Conservation (phyloP, 2,113 vertebrate genomes). For the Melanocharis versteri region DNA sequence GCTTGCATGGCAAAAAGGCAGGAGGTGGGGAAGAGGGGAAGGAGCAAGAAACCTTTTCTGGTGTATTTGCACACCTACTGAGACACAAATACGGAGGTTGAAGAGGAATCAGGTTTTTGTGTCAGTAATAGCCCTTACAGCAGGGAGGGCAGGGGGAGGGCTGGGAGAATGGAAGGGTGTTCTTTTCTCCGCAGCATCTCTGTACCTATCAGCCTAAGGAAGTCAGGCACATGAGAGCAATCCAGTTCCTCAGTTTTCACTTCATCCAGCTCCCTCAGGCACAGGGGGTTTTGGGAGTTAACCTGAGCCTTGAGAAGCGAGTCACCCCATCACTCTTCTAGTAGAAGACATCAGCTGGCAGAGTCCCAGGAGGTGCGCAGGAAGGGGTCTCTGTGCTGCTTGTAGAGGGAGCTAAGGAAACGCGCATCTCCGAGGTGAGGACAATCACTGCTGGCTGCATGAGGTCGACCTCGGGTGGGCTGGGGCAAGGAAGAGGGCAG, state of each 20-base stretch:
- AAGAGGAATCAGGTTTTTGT: neutral
- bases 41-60: neutral
- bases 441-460: neutral
- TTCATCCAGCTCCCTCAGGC: neutral
- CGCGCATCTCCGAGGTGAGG: neutral
- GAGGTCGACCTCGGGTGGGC: fast-evolving
- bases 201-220: neutral
- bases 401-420: neutral
- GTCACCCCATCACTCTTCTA: neutral
- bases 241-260: neutral
- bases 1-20: neutral
- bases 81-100: neutral
- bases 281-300: neutral
- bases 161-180: neutral
- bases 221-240: neutral
- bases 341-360: neutral
- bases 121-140: neutral
- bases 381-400: neutral
- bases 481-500: neutral
- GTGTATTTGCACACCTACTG: neutral
- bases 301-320: neutral
- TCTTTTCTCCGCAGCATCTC: neutral
- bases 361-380: neutral
- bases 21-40: neutral
- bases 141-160: neutral